Conservation (phyloP, 2,797 vertebrate genomes). For the Loriculus beryllinus region DNA sequence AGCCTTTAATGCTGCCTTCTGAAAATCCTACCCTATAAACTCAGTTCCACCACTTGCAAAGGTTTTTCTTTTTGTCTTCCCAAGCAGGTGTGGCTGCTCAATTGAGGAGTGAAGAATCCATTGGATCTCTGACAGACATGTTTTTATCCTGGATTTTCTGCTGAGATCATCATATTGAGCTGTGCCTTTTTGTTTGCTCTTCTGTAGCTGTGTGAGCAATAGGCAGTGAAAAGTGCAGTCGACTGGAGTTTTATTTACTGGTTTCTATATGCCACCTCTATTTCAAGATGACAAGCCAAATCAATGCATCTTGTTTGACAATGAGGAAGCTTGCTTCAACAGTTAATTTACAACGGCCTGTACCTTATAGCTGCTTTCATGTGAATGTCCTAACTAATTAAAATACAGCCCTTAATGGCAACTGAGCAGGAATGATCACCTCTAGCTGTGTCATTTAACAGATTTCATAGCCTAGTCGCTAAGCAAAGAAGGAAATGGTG, state of each 20-base stretch:
- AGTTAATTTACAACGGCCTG: background rate
- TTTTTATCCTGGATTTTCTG: background rate
- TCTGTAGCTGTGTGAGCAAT: background rate
- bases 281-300: background rate
- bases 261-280: background rate
- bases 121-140: background rate
- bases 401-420: background rate
- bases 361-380: background rate
- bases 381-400: constrained; percentile 10
- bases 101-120: background rate
- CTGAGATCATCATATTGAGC: background rate
- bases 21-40: background rate
- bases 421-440: background rate
- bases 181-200: background rate
- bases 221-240: background rate
- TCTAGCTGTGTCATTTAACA: background rate
- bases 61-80: background rate
- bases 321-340: background rate
- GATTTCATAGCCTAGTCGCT: constrained; percentile 26
- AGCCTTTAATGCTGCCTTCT: background rate
- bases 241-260: background rate
- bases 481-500: constrained; percentile 7
- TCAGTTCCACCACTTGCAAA: background rate
- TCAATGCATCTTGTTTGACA: background rate
- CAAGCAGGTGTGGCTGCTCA: background rate